A percentile compares a stretch with the other conserved stretches of the same genome.
Conservation (phyloP, 2,113 vertebrate genomes). For the Plecotus auritus region DNA sequence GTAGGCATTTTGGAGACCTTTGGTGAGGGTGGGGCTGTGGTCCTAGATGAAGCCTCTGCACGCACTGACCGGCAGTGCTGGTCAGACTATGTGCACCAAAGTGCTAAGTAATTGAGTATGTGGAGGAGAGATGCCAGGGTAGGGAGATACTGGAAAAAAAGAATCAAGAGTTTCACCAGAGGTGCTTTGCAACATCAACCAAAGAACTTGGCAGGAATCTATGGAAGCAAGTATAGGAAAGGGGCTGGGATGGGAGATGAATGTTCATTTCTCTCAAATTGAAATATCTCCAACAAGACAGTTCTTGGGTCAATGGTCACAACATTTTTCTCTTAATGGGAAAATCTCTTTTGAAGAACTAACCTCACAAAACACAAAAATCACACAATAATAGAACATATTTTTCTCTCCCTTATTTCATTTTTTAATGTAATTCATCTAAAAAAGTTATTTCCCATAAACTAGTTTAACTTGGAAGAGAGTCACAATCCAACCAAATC, state of each 20-base stretch:
- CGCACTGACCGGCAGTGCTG: background rate
- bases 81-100: background rate
- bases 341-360: background rate
- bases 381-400: background rate
- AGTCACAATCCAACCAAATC: slow-evolving; percentile 5
- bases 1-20: background rate
- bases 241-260: background rate
- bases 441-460: background rate
- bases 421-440: background rate
- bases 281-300: background rate
- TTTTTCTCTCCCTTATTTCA: background rate
- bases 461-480: background rate
- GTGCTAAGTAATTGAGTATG: background rate
- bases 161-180: background rate
- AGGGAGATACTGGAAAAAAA: background rate
- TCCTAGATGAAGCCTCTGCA: background rate
- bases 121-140: background rate
- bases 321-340: background rate
- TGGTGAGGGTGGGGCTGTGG: background rate
- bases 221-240: background rate
- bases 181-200: background rate
- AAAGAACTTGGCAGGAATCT: background rate
- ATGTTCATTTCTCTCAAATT: background rate
- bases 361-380: background rate
- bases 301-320: background rate